Evolutionary conservation across 2,113 vertebrate genomes (phyloP).

Genomic region (Oxygymnocypris stewartii): DNA sequence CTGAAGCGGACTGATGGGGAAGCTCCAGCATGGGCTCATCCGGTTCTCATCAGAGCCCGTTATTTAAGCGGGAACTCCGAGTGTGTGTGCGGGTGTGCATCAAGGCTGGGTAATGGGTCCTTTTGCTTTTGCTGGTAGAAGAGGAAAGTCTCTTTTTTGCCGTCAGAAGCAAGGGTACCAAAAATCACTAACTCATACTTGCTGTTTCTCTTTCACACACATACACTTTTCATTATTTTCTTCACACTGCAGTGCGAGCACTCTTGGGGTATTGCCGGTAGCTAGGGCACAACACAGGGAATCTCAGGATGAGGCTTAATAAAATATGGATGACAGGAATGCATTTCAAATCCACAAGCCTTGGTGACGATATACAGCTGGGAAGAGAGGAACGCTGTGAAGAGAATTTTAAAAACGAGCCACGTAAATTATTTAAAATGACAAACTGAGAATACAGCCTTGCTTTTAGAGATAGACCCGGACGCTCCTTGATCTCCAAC

Average conservation of each 20-base stretch:
- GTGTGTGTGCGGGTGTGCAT: not conserved
- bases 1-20: conserved; percentile 45
- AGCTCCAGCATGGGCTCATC: conserved; percentile 31
- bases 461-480: conserved; percentile 62
- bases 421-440: conserved; percentile 73
- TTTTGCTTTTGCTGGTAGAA: conserved; percentile 44
- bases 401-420: conserved; percentile 74
- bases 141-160: conserved; percentile 45
- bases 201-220: conserved; percentile 9
- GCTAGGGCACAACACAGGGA: conserved; percentile 59
- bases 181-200: conserved; percentile 49
- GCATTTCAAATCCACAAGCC: conserved; percentile 61
- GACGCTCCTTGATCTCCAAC: conserved; percentile 33
- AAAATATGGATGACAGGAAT: conserved; percentile 69
- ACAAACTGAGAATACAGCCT: conserved; percentile 77
- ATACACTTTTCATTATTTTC: conserved; percentile 65
- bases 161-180: conserved; percentile 53
- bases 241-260: conserved; percentile 63
- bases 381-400: conserved; percentile 60
- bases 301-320: conserved; percentile 68
- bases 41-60: conserved; percentile 37
- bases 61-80: conserved; percentile 48
- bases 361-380: conserved; percentile 54
- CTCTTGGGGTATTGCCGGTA: conserved; percentile 57
- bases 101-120: not conserved